These are phyloP conservation scores for Oncorhynchus keta DNA, from an alignment of 2,113 vertebrate genomes.

Conservation along the genomic window DNA sequence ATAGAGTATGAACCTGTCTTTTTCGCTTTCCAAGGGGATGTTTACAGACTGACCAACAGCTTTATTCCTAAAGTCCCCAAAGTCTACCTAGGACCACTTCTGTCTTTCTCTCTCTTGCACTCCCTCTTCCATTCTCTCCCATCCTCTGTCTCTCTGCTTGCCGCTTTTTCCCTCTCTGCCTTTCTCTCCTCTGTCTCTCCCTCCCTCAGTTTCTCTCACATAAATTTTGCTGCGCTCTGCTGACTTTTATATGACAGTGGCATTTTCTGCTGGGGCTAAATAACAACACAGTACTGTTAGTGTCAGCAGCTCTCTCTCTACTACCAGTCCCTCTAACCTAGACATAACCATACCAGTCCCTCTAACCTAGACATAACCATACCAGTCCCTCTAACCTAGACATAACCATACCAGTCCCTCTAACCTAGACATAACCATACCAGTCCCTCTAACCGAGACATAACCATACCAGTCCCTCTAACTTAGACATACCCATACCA, in stretches of 20 bases:
- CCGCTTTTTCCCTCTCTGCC: background rate
- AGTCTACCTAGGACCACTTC: constrained; percentile 13
- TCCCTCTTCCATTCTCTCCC: background rate
- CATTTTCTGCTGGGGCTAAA: constrained; percentile 54
- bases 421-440: too few species aligned
- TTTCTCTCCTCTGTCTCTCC: constrained; percentile 14
- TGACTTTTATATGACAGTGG: constrained; percentile 64
- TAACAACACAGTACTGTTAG: constrained; percentile 59
- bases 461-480: too few species aligned
- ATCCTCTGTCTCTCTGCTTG: background rate
- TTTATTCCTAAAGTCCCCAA: too few species aligned
- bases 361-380: too few species aligned
- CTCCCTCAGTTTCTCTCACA: constrained; percentile 25
- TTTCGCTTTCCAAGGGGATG: too few species aligned
- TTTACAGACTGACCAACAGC: too few species aligned
- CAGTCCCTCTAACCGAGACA: too few species aligned
- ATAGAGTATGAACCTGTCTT: background rate
- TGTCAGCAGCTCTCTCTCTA: constrained; percentile 57
- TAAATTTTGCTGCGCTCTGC: constrained; percentile 39
- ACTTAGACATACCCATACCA: too few species aligned
- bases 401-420: too few species aligned
- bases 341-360: too few species aligned
- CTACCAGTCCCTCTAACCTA: too few species aligned
- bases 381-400: too few species aligned
- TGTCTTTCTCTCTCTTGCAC: constrained; percentile 13